Evolutionary conservation across 2,888 invertebrate genomes (phyloP).

Genomic region (Campaea margaritaria): DNA sequence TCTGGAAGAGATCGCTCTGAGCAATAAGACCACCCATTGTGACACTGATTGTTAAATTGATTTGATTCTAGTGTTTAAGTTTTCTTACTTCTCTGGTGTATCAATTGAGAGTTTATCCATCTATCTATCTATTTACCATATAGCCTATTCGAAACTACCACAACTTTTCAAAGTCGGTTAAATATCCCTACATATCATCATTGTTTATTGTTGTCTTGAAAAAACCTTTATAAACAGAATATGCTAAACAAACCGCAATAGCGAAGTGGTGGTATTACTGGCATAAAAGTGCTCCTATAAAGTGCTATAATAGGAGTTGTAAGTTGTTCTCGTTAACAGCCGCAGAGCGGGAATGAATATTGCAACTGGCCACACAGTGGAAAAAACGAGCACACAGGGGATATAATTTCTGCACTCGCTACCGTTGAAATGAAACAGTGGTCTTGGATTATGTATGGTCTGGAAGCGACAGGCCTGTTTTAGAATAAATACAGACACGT

Average conservation of each 20-base stretch:
- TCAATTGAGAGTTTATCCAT: no score
- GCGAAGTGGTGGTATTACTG: conserved; percentile 24
- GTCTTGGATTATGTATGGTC: background rate
- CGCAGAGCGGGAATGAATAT: conserved; percentile 43
- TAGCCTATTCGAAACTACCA: no score
- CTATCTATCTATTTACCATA: no score
- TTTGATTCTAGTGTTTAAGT: no score
- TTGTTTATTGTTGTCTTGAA: no score
- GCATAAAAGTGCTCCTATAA: conserved; percentile 21
- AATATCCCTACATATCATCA: no score
- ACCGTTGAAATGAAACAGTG: conserved; percentile 22
- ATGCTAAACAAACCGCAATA: conserved; percentile 25
- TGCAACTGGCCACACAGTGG: conserved; percentile 32
- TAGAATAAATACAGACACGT: background rate
- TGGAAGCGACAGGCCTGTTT: background rate
- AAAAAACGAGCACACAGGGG: conserved; percentile 17
- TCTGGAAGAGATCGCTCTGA: no score
- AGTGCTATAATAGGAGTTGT: conserved; percentile 33
- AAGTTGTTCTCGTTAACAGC: conserved; percentile 44
- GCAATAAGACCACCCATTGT: no score
- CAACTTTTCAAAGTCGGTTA: no score
- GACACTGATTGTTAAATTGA: no score
- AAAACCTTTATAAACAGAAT: no score
- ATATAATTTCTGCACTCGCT: conserved; percentile 5
- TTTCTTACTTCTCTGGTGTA: no score